A percentile compares a stretch with the other conserved stretches of the same genome.
Evolutionary conservation across 2,888 invertebrate species (phyloP).

Genomic region (Polydrusus tereticollis): DNA sequence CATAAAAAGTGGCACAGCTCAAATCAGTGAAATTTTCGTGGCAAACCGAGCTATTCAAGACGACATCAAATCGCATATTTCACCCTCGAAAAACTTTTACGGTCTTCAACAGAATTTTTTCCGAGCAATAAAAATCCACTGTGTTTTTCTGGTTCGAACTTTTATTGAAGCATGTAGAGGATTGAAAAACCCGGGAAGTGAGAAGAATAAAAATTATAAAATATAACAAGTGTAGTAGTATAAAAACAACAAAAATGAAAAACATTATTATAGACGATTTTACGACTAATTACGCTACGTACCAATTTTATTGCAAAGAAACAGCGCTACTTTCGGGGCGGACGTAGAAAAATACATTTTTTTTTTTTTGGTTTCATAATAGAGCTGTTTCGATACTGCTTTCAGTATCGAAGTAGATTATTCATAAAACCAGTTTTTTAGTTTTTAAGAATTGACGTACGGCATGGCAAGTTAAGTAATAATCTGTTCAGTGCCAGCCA

Average conservation of each 20-base stretch:
- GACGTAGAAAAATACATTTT: too few species aligned
- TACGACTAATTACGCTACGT: too few species aligned
- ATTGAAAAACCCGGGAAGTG: background rate
- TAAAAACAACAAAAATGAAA: background rate
- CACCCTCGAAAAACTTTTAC: slow-evolving; percentile 4
- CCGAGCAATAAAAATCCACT: slow-evolving; percentile 1
- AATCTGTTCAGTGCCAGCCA: too few species aligned
- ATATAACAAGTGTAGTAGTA: background rate
- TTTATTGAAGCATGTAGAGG: background rate
- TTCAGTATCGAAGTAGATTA: too few species aligned
- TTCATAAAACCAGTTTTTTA: too few species aligned
- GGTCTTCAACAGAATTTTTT: background rate
- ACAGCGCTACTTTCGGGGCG: too few species aligned
- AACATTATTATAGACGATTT: too few species aligned
- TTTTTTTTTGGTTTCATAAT: too few species aligned
- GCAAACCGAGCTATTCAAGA: background rate
- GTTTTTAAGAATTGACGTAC: too few species aligned
- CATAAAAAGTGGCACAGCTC: background rate
- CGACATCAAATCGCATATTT: slow-evolving; percentile 1
- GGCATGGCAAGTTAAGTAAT: too few species aligned
- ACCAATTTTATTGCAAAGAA: too few species aligned
- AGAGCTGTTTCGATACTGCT: too few species aligned
- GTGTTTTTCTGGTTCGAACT: slow-evolving; percentile 7
- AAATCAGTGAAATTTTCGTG: slow-evolving; percentile 2
- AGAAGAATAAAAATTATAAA: slow-evolving; percentile 1